Conservation (phyloP, 2,888 invertebrate genomes). For the Bellardia bayeri region DNA sequence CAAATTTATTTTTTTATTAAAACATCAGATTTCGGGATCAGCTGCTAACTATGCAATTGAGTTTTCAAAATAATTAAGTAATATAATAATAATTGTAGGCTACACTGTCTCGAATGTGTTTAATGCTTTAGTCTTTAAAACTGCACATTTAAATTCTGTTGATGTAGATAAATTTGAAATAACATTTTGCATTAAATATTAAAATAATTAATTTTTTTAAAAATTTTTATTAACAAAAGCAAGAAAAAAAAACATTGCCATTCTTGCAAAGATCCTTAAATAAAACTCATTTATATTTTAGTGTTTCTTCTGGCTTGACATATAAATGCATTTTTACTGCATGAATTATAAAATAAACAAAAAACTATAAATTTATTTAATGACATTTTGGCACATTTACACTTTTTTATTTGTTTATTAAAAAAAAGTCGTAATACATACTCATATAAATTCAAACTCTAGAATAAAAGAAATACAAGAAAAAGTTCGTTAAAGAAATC, state of each 20-base stretch:
- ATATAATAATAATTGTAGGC: too few relatives aligned
- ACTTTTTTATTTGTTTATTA: constrained; percentile 14
- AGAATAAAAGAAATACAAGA: not conserved
- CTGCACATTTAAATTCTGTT: too few relatives aligned
- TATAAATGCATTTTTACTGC: constrained; percentile 29
- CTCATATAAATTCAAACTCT: not conserved
- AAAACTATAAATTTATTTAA: constrained; percentile 50
- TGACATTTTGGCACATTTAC: constrained; percentile 59
- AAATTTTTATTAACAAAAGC: not conserved
- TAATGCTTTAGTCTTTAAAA: too few relatives aligned
- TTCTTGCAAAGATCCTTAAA: not conserved
- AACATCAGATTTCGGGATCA: too few relatives aligned
- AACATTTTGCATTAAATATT: too few relatives aligned
- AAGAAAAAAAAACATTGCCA: not conserved
- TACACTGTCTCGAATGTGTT: too few relatives aligned
- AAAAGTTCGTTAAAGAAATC: constrained; percentile 1
- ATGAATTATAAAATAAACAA: constrained; percentile 25
- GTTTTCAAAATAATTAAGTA: too few relatives aligned
- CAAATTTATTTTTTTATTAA: too few relatives aligned
- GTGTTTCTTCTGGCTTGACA: constrained; percentile 16
- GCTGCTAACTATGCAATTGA: too few relatives aligned
- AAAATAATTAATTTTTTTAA: not conserved
- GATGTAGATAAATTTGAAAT: too few relatives aligned
- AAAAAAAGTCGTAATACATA: constrained; percentile 3
- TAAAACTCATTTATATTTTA: constrained; percentile 5